Conservation (phyloP, 2,888 invertebrate genomes). For the Agriopis aurantiaria region DNA sequence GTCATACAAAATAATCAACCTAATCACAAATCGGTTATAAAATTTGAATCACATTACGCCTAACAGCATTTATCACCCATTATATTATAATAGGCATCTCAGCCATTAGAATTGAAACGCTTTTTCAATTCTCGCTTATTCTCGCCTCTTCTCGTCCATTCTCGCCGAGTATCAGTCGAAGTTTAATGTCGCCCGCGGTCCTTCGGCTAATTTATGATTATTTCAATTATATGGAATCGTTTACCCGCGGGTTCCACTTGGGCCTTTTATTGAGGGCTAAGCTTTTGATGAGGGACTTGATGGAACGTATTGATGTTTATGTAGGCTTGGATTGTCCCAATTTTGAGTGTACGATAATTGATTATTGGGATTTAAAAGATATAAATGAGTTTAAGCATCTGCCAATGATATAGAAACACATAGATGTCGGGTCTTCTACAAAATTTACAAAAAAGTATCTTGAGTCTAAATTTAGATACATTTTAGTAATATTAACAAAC, state of each 20-base stretch:
- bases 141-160: constrained; percentile 11
- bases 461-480: too few species aligned
- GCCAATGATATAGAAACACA: too few species aligned
- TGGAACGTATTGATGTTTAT: constrained; percentile 4
- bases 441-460: too few species aligned
- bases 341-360: constrained; percentile 1
- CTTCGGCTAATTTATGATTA: constrained; percentile 74
- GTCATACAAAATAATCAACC: background rate
- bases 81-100: constrained; percentile 47
- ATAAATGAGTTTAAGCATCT: too few species aligned
- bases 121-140: constrained; percentile 44
- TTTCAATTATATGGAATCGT: constrained; percentile 63
- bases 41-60: constrained; percentile 25
- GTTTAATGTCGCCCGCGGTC: constrained; percentile 54
- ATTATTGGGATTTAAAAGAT: background rate
- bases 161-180: constrained; percentile 31
- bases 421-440: too few species aligned
- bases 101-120: constrained; percentile 61
- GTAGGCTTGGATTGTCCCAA: background rate
- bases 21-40: constrained; percentile 6
- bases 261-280: constrained; percentile 22
- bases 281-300: constrained; percentile 12
- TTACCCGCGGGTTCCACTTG: constrained; percentile 26
- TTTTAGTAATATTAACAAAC: too few species aligned
- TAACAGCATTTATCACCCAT: constrained; percentile 35